Evolutionary conservation across 2,797 vertebrate genomes (phyloP).

Genomic region (Peromyscus nudipes): DNA sequence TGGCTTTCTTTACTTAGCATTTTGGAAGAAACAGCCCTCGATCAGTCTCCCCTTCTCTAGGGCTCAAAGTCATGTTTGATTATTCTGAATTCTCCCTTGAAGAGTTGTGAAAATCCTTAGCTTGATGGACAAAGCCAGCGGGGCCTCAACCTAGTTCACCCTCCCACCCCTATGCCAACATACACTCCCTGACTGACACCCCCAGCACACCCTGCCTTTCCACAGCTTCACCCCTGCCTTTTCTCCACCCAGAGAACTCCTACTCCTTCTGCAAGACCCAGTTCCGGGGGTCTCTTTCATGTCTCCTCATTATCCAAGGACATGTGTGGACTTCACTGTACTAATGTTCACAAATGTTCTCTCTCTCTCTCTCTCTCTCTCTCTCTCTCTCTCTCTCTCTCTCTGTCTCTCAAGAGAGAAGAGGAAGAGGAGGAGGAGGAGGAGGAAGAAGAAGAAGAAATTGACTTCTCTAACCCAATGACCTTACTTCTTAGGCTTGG

Average conservation of each 20-base stretch:
- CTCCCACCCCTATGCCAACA: rapidly evolving
- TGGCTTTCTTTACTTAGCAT: neutral
- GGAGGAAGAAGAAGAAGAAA: neutral
- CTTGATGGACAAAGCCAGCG: neutral
- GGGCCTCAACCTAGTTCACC: no score
- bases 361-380: no score
- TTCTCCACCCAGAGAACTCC: constrained; percentile 24
- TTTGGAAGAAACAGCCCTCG: neutral
- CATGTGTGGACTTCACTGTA: neutral
- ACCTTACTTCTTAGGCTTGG: neutral
- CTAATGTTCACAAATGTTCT: neutral
- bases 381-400: no score
- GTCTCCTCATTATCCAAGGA: neutral
- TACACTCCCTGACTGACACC: rapidly evolving
- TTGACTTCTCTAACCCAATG: neutral
- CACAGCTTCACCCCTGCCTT: neutral
- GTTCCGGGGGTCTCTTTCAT: neutral
- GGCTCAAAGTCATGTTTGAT: neutral
- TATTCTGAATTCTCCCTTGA: neutral
- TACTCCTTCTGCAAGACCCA: constrained; percentile 15
- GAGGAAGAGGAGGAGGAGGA: no score
- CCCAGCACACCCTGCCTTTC: neutral
- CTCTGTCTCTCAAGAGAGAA: no score
- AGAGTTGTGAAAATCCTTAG: neutral
- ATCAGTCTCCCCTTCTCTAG: neutral